Conservation (phyloP, 2,888 invertebrate species). For the Pachliopta kotzebuea region DNA sequence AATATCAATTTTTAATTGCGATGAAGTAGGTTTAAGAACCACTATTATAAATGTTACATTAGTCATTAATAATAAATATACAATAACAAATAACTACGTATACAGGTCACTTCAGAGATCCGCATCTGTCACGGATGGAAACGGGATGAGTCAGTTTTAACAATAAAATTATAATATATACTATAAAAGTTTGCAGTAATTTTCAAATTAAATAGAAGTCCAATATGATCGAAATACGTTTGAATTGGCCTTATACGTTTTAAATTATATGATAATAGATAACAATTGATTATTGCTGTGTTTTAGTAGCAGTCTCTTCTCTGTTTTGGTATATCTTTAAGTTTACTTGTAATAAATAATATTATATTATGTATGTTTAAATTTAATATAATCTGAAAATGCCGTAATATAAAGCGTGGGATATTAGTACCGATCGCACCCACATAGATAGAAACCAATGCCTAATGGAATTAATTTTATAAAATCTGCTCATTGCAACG, state of each 20-base stretch:
- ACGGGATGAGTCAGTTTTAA: slow-evolving; percentile 4
- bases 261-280: too few species aligned
- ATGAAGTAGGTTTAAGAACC: background rate
- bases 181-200: too few species aligned
- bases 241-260: too few species aligned
- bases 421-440: slow-evolving; percentile 19
- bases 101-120: slow-evolving; percentile 15
- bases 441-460: slow-evolving; percentile 7
- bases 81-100: background rate
- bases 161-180: too few species aligned
- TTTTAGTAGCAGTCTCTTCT: too few species aligned
- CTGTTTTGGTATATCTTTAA: too few species aligned
- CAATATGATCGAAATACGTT: too few species aligned
- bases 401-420: slow-evolving; percentile 20
- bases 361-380: background rate
- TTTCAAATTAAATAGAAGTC: too few species aligned
- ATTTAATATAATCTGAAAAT: background rate
- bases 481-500: slow-evolving; percentile 20
- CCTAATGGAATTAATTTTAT: background rate
- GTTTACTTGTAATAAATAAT: too few species aligned
- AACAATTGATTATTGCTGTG: too few species aligned
- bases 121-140: slow-evolving; percentile 1
- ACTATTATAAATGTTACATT: background rate
- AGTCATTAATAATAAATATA: background rate
- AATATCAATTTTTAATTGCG: too few species aligned